Evolutionary conservation across 2,113 vertebrate genomes (phyloP).

Genomic region (Mesoclemmys tuberculata): DNA sequence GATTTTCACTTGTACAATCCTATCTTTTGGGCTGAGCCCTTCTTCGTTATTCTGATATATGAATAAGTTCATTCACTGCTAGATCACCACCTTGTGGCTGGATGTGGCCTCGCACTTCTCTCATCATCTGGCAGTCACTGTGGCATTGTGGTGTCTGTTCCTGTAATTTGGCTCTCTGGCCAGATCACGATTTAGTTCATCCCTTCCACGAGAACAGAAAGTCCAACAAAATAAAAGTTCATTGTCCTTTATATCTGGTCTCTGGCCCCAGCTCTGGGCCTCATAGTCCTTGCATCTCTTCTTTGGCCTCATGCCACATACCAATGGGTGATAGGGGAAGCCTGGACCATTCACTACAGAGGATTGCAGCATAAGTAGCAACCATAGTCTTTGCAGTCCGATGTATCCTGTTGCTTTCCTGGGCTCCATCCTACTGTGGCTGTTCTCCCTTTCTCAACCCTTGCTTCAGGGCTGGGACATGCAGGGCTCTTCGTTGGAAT

Average conservation of each 20-base stretch:
- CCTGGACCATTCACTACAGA: not conserved
- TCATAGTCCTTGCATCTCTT: not conserved
- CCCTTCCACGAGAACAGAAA: not conserved
- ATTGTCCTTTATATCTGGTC: not conserved
- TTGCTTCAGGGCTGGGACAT: not conserved
- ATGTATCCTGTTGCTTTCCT: not conserved
- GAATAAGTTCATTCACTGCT: not conserved
- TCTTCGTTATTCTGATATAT: not conserved
- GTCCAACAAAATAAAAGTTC: not conserved
- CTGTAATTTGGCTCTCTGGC: not conserved
- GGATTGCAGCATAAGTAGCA: not conserved
- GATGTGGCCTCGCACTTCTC: not conserved
- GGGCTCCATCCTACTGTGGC: not conserved
- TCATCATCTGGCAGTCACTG: not conserved
- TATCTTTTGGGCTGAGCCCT: not conserved
- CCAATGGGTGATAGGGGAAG: not conserved
- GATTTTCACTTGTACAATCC: not conserved
- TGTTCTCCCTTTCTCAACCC: not conserved
- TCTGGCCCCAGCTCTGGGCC: not conserved
- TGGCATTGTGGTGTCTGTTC: not conserved
- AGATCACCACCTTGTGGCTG: not conserved
- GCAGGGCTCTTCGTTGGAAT: not conserved
- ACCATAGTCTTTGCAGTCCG: not conserved
- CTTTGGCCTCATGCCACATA: not conserved
- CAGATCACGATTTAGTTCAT: not conserved